phyloP scores from a whole-genome alignment of 2,888 invertebrate genomes.

The Drosophila lutescens region DNA sequence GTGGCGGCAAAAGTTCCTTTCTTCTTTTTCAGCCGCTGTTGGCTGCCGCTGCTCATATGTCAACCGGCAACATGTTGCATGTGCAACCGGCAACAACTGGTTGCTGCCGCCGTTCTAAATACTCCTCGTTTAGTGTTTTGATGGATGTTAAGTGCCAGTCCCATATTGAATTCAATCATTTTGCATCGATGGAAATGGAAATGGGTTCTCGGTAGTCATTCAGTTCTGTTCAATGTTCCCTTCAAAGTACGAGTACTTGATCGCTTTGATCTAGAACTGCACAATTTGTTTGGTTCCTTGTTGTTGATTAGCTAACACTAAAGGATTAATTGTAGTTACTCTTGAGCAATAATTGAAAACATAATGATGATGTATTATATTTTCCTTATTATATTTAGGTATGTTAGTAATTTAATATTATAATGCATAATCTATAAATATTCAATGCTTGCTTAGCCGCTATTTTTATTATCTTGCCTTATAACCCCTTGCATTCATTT shows the following conservation, averaged over 20 bases:
- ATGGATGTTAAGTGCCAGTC: conserved; percentile 81
- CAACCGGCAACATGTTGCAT: conserved; percentile 65
- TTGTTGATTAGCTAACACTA: conserved; percentile 1
- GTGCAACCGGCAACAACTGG: conserved; percentile 45
- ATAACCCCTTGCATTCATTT: background rate
- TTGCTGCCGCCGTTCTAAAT: conserved; percentile 70
- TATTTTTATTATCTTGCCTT: background rate
- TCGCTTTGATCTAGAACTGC: conserved; percentile 7
- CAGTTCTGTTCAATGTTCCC: background rate
- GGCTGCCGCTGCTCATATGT: conserved; percentile 74
- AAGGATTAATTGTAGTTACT: background rate
- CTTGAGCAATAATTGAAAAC: too few relatives aligned
- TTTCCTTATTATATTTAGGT: too few relatives aligned
- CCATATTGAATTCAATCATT: conserved; percentile 43
- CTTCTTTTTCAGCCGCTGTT: conserved; percentile 48
- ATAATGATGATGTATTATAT: too few relatives aligned
- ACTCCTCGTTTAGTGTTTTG: conserved; percentile 77
- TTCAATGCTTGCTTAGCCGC: background rate
- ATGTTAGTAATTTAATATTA: background rate
- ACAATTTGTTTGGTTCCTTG: background rate
- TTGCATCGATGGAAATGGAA: conserved; percentile 36
- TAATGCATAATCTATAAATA: background rate
- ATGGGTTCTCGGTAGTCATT: conserved; percentile 27
- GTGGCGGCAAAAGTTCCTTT: conserved; percentile 75
- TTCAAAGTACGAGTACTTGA: background rate